Percentiles rank a stretch among this genome's conserved stretches.
These are phyloP conservation scores for Oxycera nigricornis DNA, from an alignment of 2,888 invertebrate species.

Conservation along the genomic window DNA sequence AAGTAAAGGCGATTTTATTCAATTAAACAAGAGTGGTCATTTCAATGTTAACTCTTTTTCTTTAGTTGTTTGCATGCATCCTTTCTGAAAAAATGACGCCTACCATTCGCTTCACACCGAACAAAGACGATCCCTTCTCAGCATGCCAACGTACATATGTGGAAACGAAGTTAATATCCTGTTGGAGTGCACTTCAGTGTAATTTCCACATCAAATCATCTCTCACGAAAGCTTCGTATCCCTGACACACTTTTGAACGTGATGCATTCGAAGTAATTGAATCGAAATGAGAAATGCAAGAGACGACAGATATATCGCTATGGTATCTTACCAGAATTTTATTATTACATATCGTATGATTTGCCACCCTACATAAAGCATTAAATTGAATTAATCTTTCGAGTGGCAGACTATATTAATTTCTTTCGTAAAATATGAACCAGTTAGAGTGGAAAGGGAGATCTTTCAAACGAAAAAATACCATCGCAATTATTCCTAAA, in stretches of 20 bases:
- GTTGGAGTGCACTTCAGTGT: constrained; percentile 40
- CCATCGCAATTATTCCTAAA: too few relatives aligned
- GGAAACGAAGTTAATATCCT: constrained; percentile 44
- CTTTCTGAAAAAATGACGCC: too few relatives aligned
- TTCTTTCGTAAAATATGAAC: neutral
- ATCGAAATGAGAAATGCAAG: constrained; percentile 27
- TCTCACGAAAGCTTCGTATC: constrained; percentile 12
- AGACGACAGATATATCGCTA: constrained; percentile 5
- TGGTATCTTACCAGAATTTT: neutral
- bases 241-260: constrained; percentile 24
- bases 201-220: constrained; percentile 38
- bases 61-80: too few relatives aligned
- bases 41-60: too few relatives aligned
- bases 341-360: neutral
- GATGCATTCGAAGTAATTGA: constrained; percentile 32
- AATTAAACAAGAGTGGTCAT: too few relatives aligned
- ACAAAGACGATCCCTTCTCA: neutral
- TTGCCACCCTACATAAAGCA: neutral
- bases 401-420: neutral
- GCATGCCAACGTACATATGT: constrained; percentile 18
- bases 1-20: too few relatives aligned
- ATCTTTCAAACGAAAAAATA: too few relatives aligned
- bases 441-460: neutral
- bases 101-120: too few relatives aligned
- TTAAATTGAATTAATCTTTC: neutral